A percentile compares a stretch with the other conserved stretches of the same genome.
These are phyloP conservation scores for Amblyraja radiata DNA, from an alignment of 2,797 vertebrate species.

Conservation along the genomic window DNA sequence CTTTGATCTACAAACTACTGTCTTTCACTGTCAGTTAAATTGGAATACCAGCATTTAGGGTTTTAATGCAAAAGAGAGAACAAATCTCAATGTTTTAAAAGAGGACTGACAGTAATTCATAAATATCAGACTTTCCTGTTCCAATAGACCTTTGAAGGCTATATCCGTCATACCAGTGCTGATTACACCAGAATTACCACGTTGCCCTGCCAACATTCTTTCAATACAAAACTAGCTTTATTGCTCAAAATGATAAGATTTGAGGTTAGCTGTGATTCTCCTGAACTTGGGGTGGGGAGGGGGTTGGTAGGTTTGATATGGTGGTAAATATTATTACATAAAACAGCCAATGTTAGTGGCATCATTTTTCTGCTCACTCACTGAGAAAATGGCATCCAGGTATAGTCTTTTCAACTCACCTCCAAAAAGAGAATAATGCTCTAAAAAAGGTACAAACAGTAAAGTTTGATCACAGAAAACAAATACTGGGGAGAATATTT, in stretches of 20 bases:
- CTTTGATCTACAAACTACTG: not conserved
- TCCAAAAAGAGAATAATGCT: conserved; percentile 25
- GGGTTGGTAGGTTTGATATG: too few relatives aligned
- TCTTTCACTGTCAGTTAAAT: not conserved
- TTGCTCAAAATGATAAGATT: not conserved
- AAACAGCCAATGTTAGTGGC: not conserved
- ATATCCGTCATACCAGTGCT: not conserved
- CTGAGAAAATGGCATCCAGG: not conserved
- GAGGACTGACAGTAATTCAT: not conserved
- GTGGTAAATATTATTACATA: too few relatives aligned
- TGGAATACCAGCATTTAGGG: not conserved
- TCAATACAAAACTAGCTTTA: not conserved
- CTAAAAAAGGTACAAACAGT: conserved; percentile 8
- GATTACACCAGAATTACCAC: not conserved
- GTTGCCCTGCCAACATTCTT: not conserved
- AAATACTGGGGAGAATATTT: not conserved
- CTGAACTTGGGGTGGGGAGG: not conserved
- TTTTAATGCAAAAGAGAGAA: not conserved
- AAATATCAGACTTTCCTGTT: not conserved
- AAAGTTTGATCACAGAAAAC: not conserved
- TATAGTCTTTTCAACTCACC: not conserved
- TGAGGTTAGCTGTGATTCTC: not conserved
- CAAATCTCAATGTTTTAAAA: not conserved
- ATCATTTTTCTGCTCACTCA: not conserved
- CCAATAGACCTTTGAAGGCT: not conserved